A percentile compares a stretch with the other conserved stretches of the same genome.
Evolutionary conservation across 37 sponge, comb jelly and placozoan genomes (phyloP).

Genomic region (Axinella damicornis): DNA sequence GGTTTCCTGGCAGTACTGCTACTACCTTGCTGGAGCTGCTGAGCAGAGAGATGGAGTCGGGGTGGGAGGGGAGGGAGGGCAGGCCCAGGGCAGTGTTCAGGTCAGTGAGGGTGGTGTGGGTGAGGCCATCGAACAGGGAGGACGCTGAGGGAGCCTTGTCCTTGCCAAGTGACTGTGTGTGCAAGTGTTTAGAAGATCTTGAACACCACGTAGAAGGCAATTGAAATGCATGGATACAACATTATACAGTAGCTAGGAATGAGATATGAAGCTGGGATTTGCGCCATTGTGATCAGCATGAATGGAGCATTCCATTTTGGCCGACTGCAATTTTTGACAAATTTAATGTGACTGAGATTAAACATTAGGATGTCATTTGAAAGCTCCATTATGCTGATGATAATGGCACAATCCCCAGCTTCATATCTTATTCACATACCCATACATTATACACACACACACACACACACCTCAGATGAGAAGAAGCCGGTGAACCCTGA

Average conservation of each 20-base stretch:
- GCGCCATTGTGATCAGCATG: no score
- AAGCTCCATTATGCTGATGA: no score
- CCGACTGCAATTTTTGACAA: no score
- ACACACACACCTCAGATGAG: conserved; percentile 21
- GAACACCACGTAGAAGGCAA: not conserved
- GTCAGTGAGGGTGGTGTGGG: conserved; percentile 30
- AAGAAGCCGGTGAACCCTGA: conserved; percentile 53
- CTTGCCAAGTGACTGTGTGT: not conserved
- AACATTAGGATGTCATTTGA: no score
- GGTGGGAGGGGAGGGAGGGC: conserved; percentile 39
- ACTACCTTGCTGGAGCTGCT: not conserved
- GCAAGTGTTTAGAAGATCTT: not conserved
- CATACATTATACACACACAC: not conserved
- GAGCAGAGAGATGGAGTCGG: conserved; percentile 22
- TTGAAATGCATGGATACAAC: not conserved
- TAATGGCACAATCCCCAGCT: no score
- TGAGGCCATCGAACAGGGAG: conserved; percentile 63
- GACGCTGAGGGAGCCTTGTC: not conserved
- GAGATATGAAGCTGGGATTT: no score
- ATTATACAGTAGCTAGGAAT: no score
- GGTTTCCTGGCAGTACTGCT: no score
- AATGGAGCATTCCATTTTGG: no score
- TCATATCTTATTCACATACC: no score
- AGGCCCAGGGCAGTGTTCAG: conserved; percentile 34
- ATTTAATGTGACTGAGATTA: no score